A percentile compares a stretch with the other conserved stretches of the same genome.
These are phyloP conservation scores for Sinodicranocentrus sp. DNA, from an alignment of 2,888 invertebrate genomes.

Conservation along the genomic window DNA sequence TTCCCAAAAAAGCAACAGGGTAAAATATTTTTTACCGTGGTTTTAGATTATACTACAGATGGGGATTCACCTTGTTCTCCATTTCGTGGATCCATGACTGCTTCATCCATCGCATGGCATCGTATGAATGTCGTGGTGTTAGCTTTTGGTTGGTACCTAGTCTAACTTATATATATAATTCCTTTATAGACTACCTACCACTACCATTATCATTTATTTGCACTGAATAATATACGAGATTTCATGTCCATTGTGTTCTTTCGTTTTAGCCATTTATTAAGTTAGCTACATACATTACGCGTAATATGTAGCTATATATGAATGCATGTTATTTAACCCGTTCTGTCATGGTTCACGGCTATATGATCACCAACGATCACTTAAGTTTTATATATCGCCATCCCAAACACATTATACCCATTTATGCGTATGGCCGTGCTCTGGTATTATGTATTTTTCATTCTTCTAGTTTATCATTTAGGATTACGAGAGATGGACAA, in stretches of 20 bases:
- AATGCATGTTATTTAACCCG: constrained; percentile 36
- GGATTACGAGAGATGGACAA: constrained; percentile 20
- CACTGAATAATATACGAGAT: background rate
- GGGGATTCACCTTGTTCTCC: constrained; percentile 51
- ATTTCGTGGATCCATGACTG: constrained; percentile 38
- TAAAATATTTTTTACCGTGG: background rate
- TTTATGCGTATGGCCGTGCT: constrained; percentile 45
- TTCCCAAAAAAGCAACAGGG: background rate
- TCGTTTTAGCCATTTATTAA: background rate
- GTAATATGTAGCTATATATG: background rate
- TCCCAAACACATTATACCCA: constrained; percentile 5
- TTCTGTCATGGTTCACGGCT: constrained; percentile 61
- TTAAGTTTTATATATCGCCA: constrained; percentile 23
- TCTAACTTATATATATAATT: background rate
- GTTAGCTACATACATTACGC: background rate
- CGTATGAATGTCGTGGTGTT: background rate
- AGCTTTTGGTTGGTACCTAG: constrained; percentile 28
- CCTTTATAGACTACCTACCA: background rate
- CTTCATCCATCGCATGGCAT: background rate
- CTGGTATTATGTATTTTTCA: constrained; percentile 59
- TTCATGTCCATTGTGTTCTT: background rate
- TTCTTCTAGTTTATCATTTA: constrained; percentile 33
- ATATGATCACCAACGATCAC: constrained; percentile 60
- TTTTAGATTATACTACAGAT: background rate
- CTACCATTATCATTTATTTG: background rate